Conservation (phyloP, 2,113 vertebrate species). For the Leucopternis melanops region DNA sequence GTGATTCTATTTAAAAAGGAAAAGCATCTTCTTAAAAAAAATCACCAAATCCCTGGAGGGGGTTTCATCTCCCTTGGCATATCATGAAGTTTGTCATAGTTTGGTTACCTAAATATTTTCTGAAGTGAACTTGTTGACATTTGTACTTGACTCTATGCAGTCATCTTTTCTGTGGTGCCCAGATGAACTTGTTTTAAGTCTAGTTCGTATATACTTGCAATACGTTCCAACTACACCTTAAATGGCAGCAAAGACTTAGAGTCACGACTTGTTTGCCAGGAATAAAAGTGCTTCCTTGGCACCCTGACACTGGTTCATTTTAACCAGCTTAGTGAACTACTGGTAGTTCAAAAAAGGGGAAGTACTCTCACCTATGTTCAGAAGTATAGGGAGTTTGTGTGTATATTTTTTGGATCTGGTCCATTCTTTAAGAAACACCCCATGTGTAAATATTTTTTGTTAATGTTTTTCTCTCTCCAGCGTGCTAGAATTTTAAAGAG, state of each 20-base stretch:
- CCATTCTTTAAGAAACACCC: constrained; percentile 38
- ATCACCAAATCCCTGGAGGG: background rate
- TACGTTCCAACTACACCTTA: background rate
- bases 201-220: background rate
- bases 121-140: background rate
- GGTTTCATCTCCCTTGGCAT: background rate
- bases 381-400: background rate
- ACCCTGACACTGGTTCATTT: background rate
- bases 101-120: background rate
- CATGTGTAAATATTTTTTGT: constrained; percentile 40
- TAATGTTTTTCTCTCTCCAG: constrained; percentile 16
- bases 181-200: background rate
- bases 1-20: background rate
- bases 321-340: background rate
- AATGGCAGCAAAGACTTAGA: background rate
- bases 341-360: background rate
- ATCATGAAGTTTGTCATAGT: background rate
- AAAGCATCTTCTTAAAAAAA: background rate
- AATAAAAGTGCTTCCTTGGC: background rate
- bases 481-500: constrained; percentile 32
- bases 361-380: background rate
- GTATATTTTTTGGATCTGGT: background rate
- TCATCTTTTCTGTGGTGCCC: background rate
- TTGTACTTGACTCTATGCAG: background rate
- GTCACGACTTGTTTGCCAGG: background rate